A percentile compares a stretch with the other conserved stretches of the same genome.
These are phyloP conservation scores for Marasmarcha lunaedactyla DNA, from an alignment of 2,888 invertebrate genomes.

Conservation along the genomic window DNA sequence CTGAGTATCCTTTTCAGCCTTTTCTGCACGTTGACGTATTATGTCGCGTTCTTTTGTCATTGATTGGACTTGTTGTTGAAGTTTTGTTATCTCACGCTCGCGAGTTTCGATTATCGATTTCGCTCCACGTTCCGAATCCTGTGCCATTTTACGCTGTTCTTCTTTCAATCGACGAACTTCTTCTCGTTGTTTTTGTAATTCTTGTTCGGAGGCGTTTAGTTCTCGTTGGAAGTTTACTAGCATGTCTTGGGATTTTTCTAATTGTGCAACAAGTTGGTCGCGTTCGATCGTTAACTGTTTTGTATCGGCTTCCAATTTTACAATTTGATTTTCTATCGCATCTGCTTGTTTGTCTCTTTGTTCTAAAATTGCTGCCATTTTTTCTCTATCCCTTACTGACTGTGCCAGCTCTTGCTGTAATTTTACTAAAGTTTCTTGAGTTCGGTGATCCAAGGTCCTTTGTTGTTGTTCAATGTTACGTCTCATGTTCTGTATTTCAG, in stretches of 20 bases:
- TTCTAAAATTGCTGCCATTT: conserved; percentile 81
- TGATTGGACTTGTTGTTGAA: conserved; percentile 76
- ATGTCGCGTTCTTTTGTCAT: conserved; percentile 74
- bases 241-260: conserved; percentile 94
- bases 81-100: conserved; percentile 76
- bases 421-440: conserved; percentile 79
- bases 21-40: conserved; percentile 77
- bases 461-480: conserved; percentile 74
- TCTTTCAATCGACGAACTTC: conserved; percentile 81
- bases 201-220: conserved; percentile 84
- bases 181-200: conserved; percentile 82
- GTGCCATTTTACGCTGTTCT: conserved; percentile 77
- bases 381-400: conserved; percentile 79
- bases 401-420: conserved; percentile 80
- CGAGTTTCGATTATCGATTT: conserved; percentile 78
- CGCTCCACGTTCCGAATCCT: conserved; percentile 77
- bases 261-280: conserved; percentile 88
- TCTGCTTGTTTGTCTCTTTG: conserved; percentile 84
- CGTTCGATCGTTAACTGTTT: conserved; percentile 88
- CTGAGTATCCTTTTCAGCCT: conserved; percentile 81
- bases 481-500: conserved; percentile 76
- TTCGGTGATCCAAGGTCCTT: conserved; percentile 74
- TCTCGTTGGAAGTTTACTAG: conserved; percentile 94
- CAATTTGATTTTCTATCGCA: conserved; percentile 86
- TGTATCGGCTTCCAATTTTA: conserved; percentile 86